A percentile compares a stretch with the other conserved stretches of the same genome.
phyloP scores from a whole-genome alignment of 2,113 vertebrate genomes.

The Chascanopsetta lugubris region DNA sequence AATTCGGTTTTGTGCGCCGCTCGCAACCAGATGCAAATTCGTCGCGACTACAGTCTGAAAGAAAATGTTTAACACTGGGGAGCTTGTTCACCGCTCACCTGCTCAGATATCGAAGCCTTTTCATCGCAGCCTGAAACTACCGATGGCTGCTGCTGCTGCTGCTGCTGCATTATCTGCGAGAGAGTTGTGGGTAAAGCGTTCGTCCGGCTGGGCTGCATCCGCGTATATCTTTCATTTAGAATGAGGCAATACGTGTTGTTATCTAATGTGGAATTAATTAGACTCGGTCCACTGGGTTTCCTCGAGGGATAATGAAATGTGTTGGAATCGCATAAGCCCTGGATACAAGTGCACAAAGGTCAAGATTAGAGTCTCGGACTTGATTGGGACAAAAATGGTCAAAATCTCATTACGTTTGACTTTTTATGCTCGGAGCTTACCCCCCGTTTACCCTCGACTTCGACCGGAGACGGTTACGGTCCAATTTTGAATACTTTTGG shows the following conservation, averaged over 20 bases:
- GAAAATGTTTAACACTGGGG: slow-evolving; percentile 32
- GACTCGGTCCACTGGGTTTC: background rate
- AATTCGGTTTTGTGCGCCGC: slow-evolving; percentile 47
- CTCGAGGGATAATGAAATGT: slow-evolving; percentile 24
- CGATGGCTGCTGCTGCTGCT: slow-evolving; percentile 43
- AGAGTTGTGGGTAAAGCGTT: slow-evolving; percentile 9
- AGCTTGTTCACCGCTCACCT: slow-evolving; percentile 54
- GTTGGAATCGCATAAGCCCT: slow-evolving; percentile 2
- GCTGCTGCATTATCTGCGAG: slow-evolving; percentile 26
- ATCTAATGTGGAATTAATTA: slow-evolving; percentile 36
- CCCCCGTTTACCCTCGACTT: background rate
- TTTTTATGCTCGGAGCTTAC: background rate
- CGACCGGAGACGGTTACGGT: too few species aligned
- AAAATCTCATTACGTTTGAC: background rate
- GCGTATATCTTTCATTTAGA: slow-evolving; percentile 37
- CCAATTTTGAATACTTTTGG: too few species aligned
- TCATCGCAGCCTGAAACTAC: too few species aligned
- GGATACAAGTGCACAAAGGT: slow-evolving; percentile 15
- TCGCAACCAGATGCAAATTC: slow-evolving; percentile 49
- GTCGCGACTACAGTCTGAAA: slow-evolving; percentile 53
- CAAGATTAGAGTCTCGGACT: background rate
- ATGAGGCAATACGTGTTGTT: slow-evolving; percentile 21
- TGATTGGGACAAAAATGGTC: background rate
- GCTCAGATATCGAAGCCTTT: slow-evolving; percentile 50
- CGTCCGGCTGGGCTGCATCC: slow-evolving; percentile 29